Base-by-base conservation (phyloP, 2,113 vertebrate species). In the Procavia capensis region DNA sequence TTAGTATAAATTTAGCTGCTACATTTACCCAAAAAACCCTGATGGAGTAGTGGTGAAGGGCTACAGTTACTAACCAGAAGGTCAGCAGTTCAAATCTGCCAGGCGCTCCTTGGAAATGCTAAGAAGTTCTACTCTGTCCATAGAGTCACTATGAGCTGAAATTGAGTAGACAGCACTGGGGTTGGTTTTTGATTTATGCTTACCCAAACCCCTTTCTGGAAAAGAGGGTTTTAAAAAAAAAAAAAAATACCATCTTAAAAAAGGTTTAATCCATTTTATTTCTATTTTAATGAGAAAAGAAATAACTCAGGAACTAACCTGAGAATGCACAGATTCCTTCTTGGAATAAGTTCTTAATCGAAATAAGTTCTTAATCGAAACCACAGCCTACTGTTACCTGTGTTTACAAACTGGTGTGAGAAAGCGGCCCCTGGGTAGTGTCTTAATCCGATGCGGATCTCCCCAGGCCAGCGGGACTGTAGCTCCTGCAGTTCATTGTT, bases 351-450 rank as follows among this genome's bases (percentile, higher is more conserved):
- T n/a, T n/a, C n/a, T n/a, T n/a, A n/a, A n/a, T 85, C 70, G 47
- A 64, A 34, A 88, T 82, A 36, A 54, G 27, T 92, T 94, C 84
- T 41, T 88, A 95, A 93, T 88, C 43, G 95, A 92, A 98, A 91
- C 14, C 4, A 45, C 47, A 86, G 20, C 20, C 5, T 70, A 20
- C 3, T 84, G 22, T 36, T 94, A n/a, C 54, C 41, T 94, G 3
- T 50, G n/a, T 41, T 95, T 95, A 95, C 84, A 96, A 94, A 70
- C 31, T 90, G 17, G 39, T 59, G 34, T 7, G 57, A 88, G 20
- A 87, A 90, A 95, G 29, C 34, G 80, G 9, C 47, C 96, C 83
- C 96, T 97, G 94, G 90, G 75, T 13, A 85, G 36, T 41, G 2
- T 84, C 84, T 64, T 36, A 34, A 96, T 95, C 63, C 50, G 83